Base-by-base conservation (phyloP, 2,797 vertebrate species). In the Allobates femoralis region DNA sequence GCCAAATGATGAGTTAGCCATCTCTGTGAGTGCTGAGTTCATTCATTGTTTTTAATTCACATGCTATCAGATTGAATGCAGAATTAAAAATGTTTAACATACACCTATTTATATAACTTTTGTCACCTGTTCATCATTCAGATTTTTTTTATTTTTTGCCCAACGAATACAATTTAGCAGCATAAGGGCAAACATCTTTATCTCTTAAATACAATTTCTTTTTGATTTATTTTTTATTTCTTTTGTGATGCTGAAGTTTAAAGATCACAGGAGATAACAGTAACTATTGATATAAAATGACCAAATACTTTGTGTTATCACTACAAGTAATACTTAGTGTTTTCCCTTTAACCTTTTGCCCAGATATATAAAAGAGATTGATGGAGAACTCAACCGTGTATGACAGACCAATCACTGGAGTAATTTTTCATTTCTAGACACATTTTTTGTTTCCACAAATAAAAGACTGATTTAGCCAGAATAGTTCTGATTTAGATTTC, bases 321-420 rank as follows among this genome's bases (percentile, higher is more conserved):
- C 28, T 84, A 75, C 60, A 16, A 19, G 32, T 50, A 46, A 64
- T 58, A 51, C 82, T 85, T 37, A 18, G 28, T 64, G 67, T 81
- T 74, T n/a, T 62, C 26, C 37, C 23, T 64, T 7, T 75, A 51
- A 77, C 85, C 85, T 82, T 86, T 32, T 82, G 46, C 23, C 30
- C 32, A n/a, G n/a, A 50, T 77, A 56, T 67, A 77, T 50, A 86
- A n/a, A 77, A 77, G 79, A 76, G 46, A 41, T 26, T 77, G 71
- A 86, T 82, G 46, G 85, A 66, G 55, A 74, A 77, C 32, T 69
- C 79, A 82, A 55, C 50, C 41, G 60, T 58, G n/a, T 67, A 77
- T 86, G 79, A 82, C 79, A 46, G 79, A 82, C 16, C 79, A 86
- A 82, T 82, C 79, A 46, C 71, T 66, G 32, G 51, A 69, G 23